Evolutionary conservation across 2,797 vertebrate genomes (phyloP).

Genomic region (Denticeps clupeoides): DNA sequence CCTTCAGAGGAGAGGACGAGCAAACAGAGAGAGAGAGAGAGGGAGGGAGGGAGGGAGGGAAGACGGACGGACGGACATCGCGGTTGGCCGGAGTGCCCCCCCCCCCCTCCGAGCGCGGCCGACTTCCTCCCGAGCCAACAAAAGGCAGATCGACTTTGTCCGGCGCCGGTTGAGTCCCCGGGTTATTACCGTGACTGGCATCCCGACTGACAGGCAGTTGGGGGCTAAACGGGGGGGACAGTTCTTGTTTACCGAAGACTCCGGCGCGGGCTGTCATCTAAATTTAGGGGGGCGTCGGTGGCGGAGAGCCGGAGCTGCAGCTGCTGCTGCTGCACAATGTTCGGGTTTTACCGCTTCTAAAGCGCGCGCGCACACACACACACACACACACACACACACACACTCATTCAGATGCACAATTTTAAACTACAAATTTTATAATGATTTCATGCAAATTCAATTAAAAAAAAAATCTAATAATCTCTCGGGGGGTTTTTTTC

Average conservation of each 20-base stretch:
- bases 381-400: background rate
- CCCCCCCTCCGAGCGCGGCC: constrained; percentile 39
- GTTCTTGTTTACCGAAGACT: constrained; percentile 66
- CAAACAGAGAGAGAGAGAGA: constrained; percentile 28
- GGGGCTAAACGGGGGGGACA: constrained; percentile 62
- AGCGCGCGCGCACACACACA: background rate
- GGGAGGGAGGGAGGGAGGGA: constrained; percentile 28
- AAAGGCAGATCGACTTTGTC: constrained; percentile 89
- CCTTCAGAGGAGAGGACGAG: constrained; percentile 58
- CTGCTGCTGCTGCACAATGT: constrained; percentile 3
- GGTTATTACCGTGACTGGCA: constrained; percentile 79
- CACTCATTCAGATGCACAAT: too few relatives aligned
- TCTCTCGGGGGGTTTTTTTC: too few relatives aligned
- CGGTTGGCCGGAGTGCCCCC: background rate
- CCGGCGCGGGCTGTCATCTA: constrained; percentile 66
- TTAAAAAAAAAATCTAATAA: too few relatives aligned
- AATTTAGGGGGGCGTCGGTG: constrained; percentile 44
- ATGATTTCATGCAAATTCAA: too few relatives aligned
- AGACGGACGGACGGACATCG: background rate
- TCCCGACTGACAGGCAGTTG: constrained; percentile 74
- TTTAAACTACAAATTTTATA: too few relatives aligned
- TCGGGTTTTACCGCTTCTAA: background rate
- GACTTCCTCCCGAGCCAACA: constrained; percentile 73
- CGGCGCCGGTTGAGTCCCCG: constrained; percentile 63
- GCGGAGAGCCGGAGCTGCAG: background rate